Conservation (phyloP, 2,888 invertebrate genomes). For the Schizaphis graminum region DNA sequence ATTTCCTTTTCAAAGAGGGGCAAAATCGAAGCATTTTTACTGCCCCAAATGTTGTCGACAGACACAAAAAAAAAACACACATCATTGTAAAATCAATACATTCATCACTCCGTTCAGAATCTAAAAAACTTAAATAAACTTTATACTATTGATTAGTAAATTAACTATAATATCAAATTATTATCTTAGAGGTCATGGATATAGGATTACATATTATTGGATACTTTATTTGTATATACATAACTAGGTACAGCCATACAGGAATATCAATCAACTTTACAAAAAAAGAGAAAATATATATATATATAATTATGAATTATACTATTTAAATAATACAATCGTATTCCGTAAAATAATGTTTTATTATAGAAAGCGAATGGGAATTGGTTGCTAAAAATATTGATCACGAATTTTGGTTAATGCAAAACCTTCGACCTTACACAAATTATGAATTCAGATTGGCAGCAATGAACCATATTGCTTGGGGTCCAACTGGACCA, state of each 20-base stretch:
- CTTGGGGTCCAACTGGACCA: conserved; percentile 92
- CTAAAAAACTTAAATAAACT: neutral
- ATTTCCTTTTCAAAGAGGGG: too few species aligned
- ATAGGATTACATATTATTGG: neutral
- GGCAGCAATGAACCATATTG: conserved; percentile 90
- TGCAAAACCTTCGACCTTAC: conserved; percentile 83
- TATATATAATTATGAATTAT: neutral
- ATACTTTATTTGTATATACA: neutral
- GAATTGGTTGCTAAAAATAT: conserved; percentile 87
- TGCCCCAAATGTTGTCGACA: too few species aligned
- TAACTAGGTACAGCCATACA: neutral
- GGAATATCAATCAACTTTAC: neutral
- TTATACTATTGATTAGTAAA: neutral
- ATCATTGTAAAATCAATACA: too few species aligned
- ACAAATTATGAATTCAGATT: conserved; percentile 91
- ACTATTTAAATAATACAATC: neutral
- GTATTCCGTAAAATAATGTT: neutral
- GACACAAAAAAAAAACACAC: too few species aligned
- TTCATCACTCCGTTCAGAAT: too few species aligned
- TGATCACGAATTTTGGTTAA: conserved; percentile 92
- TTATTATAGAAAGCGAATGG: conserved; percentile 80
- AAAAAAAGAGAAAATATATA: neutral
- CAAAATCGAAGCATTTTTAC: too few species aligned
- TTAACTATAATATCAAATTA: neutral
- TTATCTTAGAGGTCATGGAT: neutral